Evolutionary conservation across 2,888 invertebrate genomes (phyloP).

Genomic region (Chouioia cunea): DNA sequence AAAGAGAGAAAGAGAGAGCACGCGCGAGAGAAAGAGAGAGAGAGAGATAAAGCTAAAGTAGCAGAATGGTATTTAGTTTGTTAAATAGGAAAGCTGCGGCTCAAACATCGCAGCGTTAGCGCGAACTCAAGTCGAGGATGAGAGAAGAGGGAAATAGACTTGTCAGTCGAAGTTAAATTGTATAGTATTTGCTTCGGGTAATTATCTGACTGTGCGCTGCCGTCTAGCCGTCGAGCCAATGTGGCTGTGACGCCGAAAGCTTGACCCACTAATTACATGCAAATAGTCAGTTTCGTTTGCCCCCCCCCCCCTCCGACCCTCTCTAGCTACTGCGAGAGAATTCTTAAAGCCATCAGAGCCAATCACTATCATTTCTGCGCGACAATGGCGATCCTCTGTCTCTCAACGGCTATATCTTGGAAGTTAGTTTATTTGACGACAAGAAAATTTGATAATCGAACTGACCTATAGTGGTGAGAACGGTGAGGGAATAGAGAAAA

Average conservation of each 20-base stretch:
- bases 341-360: constrained; percentile 12
- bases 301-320: not conserved
- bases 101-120: constrained; percentile 48
- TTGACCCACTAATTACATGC: constrained; percentile 60
- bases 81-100: constrained; percentile 52
- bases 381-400: too few species aligned
- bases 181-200: constrained; percentile 60
- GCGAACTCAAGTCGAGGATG: constrained; percentile 26
- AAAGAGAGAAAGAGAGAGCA: constrained; percentile 44
- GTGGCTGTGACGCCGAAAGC: constrained; percentile 28
- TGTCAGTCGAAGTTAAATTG: constrained; percentile 53
- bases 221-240: too few species aligned
- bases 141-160: constrained; percentile 30
- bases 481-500: constrained; percentile 94
- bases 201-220: constrained; percentile 54
- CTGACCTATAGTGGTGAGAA: constrained; percentile 92
- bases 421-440: too few species aligned
- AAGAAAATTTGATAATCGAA: too few species aligned
- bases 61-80: constrained; percentile 52
- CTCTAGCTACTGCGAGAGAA: not conserved
- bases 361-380: not conserved
- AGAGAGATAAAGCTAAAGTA: constrained; percentile 43
- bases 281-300: constrained; percentile 54
- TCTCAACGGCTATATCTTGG: too few species aligned
- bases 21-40: too few species aligned